Base-by-base conservation (phyloP, 2,888 invertebrate genomes). In the Trichogramma evanescens region DNA sequence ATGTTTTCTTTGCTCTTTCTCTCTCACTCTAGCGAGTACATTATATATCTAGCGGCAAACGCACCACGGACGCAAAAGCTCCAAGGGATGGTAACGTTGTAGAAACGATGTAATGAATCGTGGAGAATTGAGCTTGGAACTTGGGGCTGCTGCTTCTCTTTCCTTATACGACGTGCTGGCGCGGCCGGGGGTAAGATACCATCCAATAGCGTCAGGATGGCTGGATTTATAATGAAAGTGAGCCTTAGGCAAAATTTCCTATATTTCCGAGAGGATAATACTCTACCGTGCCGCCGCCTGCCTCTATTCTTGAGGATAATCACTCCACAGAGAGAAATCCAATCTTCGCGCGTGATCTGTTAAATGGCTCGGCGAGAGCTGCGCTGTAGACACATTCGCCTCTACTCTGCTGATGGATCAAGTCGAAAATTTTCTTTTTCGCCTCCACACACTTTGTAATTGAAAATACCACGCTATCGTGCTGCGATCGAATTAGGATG, bases 141-240 rank as follows among this genome's bases (percentile, higher is more conserved):
- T 75, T 74, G 72, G 72, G 71, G 71, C 66, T 70, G 69, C 63
- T 67, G 70, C 69, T 49, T 49, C 49, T 49, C 66, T 61, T 69
- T 62, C 64, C 66, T 61, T 58, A 9, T 50, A 41, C 51, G 61
- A 49, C 13, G 49, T 13, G 6, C 13, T 13, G 63, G 60, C 43
- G 61, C 54, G 59, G 55, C 62, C 9, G 40, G 4, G 51, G 9
- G 42, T 59, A 65, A 66, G 58, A 63, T 64, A 59, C 59, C 26
- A 26, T 26, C 26, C 26, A 26, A 26, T 26, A 26, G 26, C 59
- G 63, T 49, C 57, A 66, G 73, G 68, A 67, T 67, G 68, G 71
- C 72, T 71, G 76, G 75, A 77, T 77, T 77, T 77, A 77, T 76
- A 77, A 76, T 77, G 76, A 76, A 76, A 76, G 72, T 72, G 26